Evolutionary conservation across 2,113 vertebrate genomes (phyloP), one percentile per base, ranked within the genome.

Genomic region (Phaethon lepturus): DNA sequence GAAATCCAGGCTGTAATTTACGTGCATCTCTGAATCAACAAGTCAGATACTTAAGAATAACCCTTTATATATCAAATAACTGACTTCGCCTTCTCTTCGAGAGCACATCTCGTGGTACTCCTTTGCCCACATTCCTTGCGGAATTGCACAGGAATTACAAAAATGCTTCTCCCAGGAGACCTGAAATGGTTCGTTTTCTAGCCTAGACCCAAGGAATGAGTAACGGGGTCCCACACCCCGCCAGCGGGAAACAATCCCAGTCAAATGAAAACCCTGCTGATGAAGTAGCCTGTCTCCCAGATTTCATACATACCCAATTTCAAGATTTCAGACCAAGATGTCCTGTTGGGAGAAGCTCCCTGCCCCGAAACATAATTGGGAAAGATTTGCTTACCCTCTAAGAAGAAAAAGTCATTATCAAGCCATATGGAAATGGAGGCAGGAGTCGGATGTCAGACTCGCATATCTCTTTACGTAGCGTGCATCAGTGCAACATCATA

Each of bases 401-500:
- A 53, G 42, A 69, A 53, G 28, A 68, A 81, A 89, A 95, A 62
- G 84, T 71, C 83, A 82, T 95, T 94, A 94, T 63, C 73, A 93
- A 89, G 81, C 76, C 9, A 1, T 35, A 59, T 78, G 83, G 71
- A 80, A 93, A 91, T 24, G 49, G 64, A 94, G 88, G 77, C 69
- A 82, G 95, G 95, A 79, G 42, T 72, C 86, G 90, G 69, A 85
- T 87, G 86, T 86, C 81, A 82, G n/a, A 75, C 62, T 90, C 33
- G 0, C 14, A 0, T 35, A 33, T 75, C 67, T 91, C 75, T 85
- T 23, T 60, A 42, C 77, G 84, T 71, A 68, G 83, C 18, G 47
- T 1, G 13, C 78, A 83, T 90, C 96, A 80, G 67, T 72, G 90
- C 79, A 97, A 93, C 79, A 85, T 93, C 90, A 95, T 94, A 93